Conservation (phyloP, 1,140 invertebrate genomes). For the Drosophila grimshawi region DNA sequence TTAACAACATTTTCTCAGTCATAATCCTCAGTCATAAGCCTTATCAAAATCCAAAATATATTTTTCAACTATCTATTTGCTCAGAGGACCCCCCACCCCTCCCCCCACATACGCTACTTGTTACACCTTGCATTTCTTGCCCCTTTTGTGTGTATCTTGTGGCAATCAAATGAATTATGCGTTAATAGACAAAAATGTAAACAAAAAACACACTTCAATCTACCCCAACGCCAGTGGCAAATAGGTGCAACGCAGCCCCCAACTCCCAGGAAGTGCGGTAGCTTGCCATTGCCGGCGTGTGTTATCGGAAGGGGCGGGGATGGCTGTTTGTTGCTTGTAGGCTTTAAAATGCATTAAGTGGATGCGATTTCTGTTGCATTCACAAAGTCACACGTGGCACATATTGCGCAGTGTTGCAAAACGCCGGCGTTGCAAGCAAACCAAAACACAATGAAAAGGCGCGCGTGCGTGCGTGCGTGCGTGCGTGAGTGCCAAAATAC, state of each 20-base stretch:
- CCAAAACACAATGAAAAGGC: slow-evolving; percentile 27
- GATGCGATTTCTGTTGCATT: slow-evolving; percentile 33
- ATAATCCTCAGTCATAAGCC: too few species aligned
- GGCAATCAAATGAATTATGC: slow-evolving; percentile 61
- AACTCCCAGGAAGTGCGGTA: slow-evolving; percentile 15
- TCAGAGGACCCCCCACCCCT: too few species aligned
- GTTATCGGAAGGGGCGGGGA: neutral
- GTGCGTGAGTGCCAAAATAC: neutral
- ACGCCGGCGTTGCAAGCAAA: slow-evolving; percentile 18
- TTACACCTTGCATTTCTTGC: slow-evolving; percentile 6
- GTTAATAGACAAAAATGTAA: slow-evolving; percentile 47
- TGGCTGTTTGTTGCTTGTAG: neutral
- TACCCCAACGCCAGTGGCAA: slow-evolving; percentile 49
- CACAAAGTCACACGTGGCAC: slow-evolving; percentile 57
- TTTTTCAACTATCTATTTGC: too few species aligned
- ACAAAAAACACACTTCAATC: slow-evolving; percentile 51
- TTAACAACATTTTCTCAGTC: too few species aligned
- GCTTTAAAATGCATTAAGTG: slow-evolving; percentile 31
- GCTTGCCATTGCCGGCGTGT: slow-evolving; percentile 11
- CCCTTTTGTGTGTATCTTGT: neutral
- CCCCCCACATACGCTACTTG: neutral
- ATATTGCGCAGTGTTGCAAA: slow-evolving; percentile 58
- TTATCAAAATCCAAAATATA: too few species aligned
- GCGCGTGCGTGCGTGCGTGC: slow-evolving; percentile 14
- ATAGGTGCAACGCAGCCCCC: slow-evolving; percentile 27